Base-by-base conservation (phyloP, 2,113 vertebrate species). In the Corythornis vintsioides region DNA sequence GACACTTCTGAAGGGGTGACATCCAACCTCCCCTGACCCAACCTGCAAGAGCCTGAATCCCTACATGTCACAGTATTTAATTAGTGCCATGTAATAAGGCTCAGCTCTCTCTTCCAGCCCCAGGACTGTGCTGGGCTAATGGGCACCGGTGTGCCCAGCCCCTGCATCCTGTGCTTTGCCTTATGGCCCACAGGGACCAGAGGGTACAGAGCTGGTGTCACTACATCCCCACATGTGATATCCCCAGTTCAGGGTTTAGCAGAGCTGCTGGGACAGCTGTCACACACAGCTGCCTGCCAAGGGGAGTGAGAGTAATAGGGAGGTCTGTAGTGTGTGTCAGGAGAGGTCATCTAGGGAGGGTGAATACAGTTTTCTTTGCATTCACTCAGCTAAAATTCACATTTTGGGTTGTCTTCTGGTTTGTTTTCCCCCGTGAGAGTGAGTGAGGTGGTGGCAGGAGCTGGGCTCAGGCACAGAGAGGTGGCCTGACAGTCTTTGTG, bases 331-430 rank as follows among this genome's bases (percentile, higher is more conserved):
- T 1, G 1, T 2, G 1, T 11, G 22, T 26, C 55, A n/a, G 66
- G n/a, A 77, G 42, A 81, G 65, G 22, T 18, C 47, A 40, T 11
- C 2, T 26, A 35, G 9, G 24, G 11, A 10, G 7, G 6, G 1
- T 1, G 14, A 10, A 47, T 1, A 38, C 38, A 1, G 3, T 31
- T 79, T 75, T 50, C 9, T 65, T 60, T 0, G 0, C 12, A 6
- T 77, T 69, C 45, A 4, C 40, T 26, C 35, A 26, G 18, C 10
- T 33, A 13, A 61, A 72, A 66, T 15, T 4, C 31, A 28, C 11
- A 0, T 0, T 42, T 86, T 80, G 17, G 29, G 47, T 70, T 47
- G 28, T 56, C 29, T 55, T 57, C 21, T 71, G 83, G 42, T 56
- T 28, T 0, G 8, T 84, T 81, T 73, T 77, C 55, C 66, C 28